Evolutionary conservation across 2,113 vertebrate genomes (phyloP).

Genomic region (Tylochromis polylepis): DNA sequence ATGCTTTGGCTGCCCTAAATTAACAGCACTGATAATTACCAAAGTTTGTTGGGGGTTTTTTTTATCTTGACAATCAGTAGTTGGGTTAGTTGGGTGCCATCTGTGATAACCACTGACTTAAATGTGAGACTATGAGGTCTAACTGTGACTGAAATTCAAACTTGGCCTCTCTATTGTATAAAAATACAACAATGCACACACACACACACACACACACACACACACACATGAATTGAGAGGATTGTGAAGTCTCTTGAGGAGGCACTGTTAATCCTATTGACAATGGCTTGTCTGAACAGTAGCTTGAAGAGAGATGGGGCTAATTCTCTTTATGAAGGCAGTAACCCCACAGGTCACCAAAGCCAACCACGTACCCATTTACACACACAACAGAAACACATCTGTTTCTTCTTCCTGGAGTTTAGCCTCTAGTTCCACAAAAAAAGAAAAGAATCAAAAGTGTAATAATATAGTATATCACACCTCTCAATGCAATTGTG

Average conservation of each 20-base stretch:
- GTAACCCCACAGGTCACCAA: slow-evolving; percentile 38
- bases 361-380: not conserved
- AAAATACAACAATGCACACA: not conserved
- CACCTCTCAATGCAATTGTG: slow-evolving; percentile 25
- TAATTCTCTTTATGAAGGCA: slow-evolving; percentile 48
- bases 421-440: not conserved
- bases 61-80: not conserved
- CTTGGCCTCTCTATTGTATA: not conserved
- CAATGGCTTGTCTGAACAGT: slow-evolving; percentile 36
- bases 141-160: not conserved
- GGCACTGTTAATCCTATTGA: slow-evolving; percentile 45
- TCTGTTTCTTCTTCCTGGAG: not conserved
- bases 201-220: not conserved
- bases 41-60: no score
- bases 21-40: no score
- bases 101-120: not conserved
- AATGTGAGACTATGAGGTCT: not conserved
- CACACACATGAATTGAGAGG: slow-evolving; percentile 1
- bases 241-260: slow-evolving; percentile 33
- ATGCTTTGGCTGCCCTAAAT: no score
- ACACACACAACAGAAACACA: not conserved
- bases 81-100: not conserved
- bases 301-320: slow-evolving; percentile 42
- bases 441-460: not conserved
- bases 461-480: slow-evolving; percentile 32